A percentile compares a stretch with the other conserved stretches of the same genome.
Evolutionary conservation across 2,113 vertebrate genomes (phyloP).

Genomic region (Heloderma charlesbogerti): DNA sequence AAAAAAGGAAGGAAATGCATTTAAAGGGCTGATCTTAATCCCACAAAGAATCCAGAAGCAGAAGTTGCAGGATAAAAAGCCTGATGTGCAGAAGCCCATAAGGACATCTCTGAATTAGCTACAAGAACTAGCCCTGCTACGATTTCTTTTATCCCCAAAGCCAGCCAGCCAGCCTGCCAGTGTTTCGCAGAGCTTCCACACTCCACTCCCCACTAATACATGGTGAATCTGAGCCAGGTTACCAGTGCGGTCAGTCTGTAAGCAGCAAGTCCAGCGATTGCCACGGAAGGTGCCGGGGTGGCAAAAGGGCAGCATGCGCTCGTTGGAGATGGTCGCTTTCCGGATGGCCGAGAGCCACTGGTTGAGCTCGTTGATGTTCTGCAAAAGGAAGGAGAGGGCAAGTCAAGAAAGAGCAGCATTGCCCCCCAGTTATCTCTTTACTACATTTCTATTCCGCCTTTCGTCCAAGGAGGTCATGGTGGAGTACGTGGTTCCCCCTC

Average conservation of each 20-base stretch:
- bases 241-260: conserved; percentile 81
- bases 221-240: conserved; percentile 34
- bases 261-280: conserved; percentile 91
- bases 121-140: background rate
- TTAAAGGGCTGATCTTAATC: too few species aligned
- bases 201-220: background rate
- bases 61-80: too few species aligned
- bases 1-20: too few species aligned
- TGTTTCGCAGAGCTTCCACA: too few species aligned
- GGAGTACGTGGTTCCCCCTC: background rate
- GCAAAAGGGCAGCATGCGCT: conserved; percentile 82
- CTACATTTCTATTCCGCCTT: too few species aligned
- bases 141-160: background rate
- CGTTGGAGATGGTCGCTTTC: conserved; percentile 86
- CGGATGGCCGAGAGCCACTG: conserved; percentile 92
- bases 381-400: background rate
- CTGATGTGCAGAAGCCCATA: too few species aligned
- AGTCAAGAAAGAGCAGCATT: background rate
- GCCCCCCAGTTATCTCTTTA: background rate
- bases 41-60: too few species aligned
- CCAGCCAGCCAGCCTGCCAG: background rate
- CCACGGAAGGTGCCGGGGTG: conserved; percentile 86
- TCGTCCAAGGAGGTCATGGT: too few species aligned
- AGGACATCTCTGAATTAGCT: background rate
- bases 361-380: conserved; percentile 92